phyloP scores from a whole-genome alignment of 2,888 invertebrate species.

The Plagodis dolabraria region DNA sequence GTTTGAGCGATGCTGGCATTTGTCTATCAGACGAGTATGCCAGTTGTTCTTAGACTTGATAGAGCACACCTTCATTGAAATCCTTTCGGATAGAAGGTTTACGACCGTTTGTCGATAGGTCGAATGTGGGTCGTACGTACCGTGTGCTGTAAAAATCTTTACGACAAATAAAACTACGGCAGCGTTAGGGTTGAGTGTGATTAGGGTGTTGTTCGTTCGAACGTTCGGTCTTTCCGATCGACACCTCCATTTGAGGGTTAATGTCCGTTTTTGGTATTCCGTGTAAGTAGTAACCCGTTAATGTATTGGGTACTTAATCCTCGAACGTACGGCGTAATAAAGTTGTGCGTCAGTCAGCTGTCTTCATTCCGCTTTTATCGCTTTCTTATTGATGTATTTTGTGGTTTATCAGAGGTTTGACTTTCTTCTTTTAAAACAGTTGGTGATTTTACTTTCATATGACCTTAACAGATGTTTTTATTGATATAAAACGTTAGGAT shows the following conservation, averaged over 20 bases:
- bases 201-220: conserved; percentile 54
- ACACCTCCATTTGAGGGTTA: conserved; percentile 43
- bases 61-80: conserved; percentile 60
- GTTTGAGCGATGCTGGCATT: not conserved
- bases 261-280: conserved; percentile 27
- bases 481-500: too few relatives aligned
- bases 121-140: conserved; percentile 51
- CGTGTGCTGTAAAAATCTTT: conserved; percentile 75
- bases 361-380: conserved; percentile 22
- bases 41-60: conserved; percentile 41
- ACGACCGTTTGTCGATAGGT: conserved; percentile 64
- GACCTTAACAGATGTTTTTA: too few relatives aligned
- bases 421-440: not conserved
- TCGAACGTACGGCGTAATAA: conserved; percentile 28
- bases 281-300: conserved; percentile 30
- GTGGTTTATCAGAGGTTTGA: conserved; percentile 7
- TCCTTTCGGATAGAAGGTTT: conserved; percentile 58
- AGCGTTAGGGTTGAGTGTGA: conserved; percentile 73
- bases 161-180: conserved; percentile 73
- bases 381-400: conserved; percentile 10
- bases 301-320: conserved; percentile 31
- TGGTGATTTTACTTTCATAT: too few relatives aligned
- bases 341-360: conserved; percentile 28
- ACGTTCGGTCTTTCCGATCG: conserved; percentile 38
- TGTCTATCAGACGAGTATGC: conserved; percentile 3